Evolutionary conservation across 1,140 invertebrate genomes (phyloP).

Genomic region (Drosophila paulistorum): DNA sequence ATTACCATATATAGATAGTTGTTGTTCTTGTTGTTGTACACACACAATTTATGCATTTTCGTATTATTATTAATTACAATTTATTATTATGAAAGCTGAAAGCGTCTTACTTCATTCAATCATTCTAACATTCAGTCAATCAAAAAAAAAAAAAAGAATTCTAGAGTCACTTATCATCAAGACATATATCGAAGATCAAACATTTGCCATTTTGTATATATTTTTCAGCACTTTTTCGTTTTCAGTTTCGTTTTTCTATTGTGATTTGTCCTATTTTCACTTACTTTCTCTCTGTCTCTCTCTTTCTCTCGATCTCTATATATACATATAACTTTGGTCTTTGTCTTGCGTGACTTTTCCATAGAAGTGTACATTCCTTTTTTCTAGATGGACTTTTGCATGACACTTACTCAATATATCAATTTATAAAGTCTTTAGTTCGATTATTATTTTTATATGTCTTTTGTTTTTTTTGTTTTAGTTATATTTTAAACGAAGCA

Average conservation of each 20-base stretch:
- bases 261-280: slow-evolving; percentile 19
- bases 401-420: slow-evolving; percentile 48
- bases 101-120: slow-evolving; percentile 11
- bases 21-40: slow-evolving; percentile 81
- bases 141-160: no score
- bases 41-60: slow-evolving; percentile 46
- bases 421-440: slow-evolving; percentile 6
- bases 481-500: slow-evolving; percentile 27
- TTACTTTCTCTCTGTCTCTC: slow-evolving; percentile 8
- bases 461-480: not conserved
- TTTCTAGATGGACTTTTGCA: slow-evolving; percentile 75
- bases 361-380: slow-evolving; percentile 55
- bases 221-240: slow-evolving; percentile 27
- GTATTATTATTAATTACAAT: slow-evolving; percentile 15
- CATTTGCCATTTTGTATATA: not conserved
- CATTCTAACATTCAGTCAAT: slow-evolving; percentile 1
- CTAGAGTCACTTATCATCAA: not conserved
- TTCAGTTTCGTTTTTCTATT: slow-evolving; percentile 20
- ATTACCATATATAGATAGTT: slow-evolving; percentile 69
- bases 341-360: slow-evolving; percentile 73
- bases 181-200: not conserved
- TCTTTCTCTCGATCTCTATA: slow-evolving; percentile 19
- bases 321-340: not conserved
- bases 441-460: not conserved
- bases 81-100: not conserved